Percentiles rank a stretch among this genome's conserved stretches.
Conservation (phyloP, 1,140 invertebrate species). For the Chironomus tepperi region DNA sequence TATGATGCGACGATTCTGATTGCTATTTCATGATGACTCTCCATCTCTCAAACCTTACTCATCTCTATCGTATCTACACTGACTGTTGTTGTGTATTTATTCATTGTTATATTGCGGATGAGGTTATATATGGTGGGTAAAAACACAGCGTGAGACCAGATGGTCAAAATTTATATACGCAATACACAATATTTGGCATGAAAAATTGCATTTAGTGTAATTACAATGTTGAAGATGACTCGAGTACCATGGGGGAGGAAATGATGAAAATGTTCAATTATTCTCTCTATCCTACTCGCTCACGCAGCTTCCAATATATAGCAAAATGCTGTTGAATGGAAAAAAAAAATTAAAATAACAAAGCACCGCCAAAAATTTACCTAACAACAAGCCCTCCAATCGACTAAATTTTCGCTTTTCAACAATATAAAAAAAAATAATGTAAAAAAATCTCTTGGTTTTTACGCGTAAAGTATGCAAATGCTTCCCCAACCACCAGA, state of each 20-base stretch:
- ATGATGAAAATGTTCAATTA: too few species aligned
- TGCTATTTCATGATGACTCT: constrained; percentile 1
- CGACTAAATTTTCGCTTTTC: constrained; percentile 4
- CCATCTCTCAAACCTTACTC: not conserved
- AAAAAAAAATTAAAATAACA: too few species aligned
- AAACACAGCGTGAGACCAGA: constrained; percentile 11
- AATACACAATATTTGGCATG: not conserved
- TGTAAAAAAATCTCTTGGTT: not conserved
- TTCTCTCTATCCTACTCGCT: too few species aligned
- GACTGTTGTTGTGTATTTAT: not conserved
- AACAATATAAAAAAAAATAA: not conserved
- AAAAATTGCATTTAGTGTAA: constrained; percentile 14
- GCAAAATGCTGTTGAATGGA: too few species aligned
- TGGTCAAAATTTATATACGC: constrained; percentile 7
- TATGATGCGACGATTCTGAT: not conserved
- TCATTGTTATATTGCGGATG: not conserved
- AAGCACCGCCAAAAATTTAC: not conserved
- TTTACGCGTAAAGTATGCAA: not conserved
- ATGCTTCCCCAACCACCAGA: not conserved
- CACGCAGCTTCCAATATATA: too few species aligned
- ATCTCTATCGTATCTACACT: not conserved
- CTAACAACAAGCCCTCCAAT: not conserved
- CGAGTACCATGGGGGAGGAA: not conserved
- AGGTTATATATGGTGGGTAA: not conserved
- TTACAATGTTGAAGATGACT: constrained; percentile 13